Evolutionary conservation across 53 echinoderm and acorn worm genomes (phyloP).

Genomic region (Crossaster papposus): DNA sequence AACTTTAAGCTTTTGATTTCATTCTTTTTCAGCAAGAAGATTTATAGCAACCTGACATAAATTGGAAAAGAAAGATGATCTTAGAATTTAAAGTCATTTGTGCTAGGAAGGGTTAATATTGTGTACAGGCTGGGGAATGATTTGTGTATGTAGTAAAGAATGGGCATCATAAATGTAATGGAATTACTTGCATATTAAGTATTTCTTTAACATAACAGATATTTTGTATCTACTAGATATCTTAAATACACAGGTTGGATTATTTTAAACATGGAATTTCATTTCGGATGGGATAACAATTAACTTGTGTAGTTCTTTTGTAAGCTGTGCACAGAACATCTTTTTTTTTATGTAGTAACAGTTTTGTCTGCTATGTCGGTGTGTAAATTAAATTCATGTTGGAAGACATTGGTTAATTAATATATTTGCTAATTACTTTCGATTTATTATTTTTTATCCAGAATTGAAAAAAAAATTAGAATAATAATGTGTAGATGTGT

Average conservation of each 20-base stretch:
- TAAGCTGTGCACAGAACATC: not conserved
- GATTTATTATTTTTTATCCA: constrained; percentile 40
- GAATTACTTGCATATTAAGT: not conserved
- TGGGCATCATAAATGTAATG: not conserved
- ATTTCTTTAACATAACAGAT: not conserved
- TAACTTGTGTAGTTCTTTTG: not conserved
- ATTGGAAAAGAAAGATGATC: not conserved
- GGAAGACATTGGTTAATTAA: constrained; percentile 2
- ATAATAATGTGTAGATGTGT: constrained; percentile 17
- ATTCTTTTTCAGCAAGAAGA: not conserved
- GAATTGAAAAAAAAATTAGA: constrained; percentile 13
- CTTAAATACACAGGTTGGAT: not conserved
- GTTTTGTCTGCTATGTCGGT: constrained; percentile 24
- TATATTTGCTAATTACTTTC: constrained; percentile 30
- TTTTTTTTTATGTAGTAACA: constrained; percentile 39
- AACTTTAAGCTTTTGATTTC: not conserved
- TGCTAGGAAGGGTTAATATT: not conserved
- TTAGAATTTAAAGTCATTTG: not conserved
- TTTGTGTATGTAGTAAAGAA: not conserved
- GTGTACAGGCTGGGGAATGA: not conserved
- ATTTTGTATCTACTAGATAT: not conserved
- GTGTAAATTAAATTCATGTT: constrained; percentile 22
- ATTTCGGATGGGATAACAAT: not conserved
- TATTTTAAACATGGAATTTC: not conserved
- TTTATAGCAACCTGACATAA: not conserved